A percentile compares a stretch with the other conserved stretches of the same genome.
Evolutionary conservation across 1,140 invertebrate genomes (phyloP).

Genomic region (Plectrocnemia conspersa): DNA sequence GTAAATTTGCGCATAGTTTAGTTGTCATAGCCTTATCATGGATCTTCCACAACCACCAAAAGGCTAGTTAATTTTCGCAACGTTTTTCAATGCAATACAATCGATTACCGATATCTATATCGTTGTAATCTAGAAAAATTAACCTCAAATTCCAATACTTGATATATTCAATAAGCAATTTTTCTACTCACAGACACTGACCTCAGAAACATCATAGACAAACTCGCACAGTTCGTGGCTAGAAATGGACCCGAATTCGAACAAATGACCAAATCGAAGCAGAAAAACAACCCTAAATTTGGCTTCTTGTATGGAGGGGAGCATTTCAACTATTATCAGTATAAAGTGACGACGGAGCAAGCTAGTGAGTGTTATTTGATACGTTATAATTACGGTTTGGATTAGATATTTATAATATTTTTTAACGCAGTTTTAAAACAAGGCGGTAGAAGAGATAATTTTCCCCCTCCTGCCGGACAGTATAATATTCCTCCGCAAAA

Average conservation of each 20-base stretch:
- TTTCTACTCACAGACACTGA: conserved; percentile 68
- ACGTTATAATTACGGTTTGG: neutral
- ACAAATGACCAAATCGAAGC: conserved; percentile 96
- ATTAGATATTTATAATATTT: neutral
- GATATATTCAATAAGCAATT: conserved; percentile 2
- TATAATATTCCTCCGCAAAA: neutral
- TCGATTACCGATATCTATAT: conserved; percentile 10
- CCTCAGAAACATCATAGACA: conserved; percentile 94
- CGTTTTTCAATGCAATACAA: conserved; percentile 18
- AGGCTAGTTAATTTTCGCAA: conserved; percentile 37
- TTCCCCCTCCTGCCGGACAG: neutral
- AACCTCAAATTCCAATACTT: conserved; percentile 8
- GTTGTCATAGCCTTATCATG: no score
- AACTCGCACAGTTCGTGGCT: conserved; percentile 96
- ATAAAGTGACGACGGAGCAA: conserved; percentile 88
- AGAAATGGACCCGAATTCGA: conserved; percentile 98
- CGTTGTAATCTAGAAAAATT: conserved; percentile 1
- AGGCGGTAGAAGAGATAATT: conserved; percentile 45
- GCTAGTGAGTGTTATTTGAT: conserved; percentile 64
- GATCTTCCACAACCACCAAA: conserved; percentile 47
- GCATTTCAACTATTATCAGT: conserved; percentile 94
- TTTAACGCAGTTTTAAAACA: conserved; percentile 46
- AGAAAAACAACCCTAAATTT: conserved; percentile 96
- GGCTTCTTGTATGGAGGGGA: conserved; percentile 95
- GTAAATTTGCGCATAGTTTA: no score